Base-by-base conservation (phyloP, 2,113 vertebrate genomes). In the Antigone vipio region DNA sequence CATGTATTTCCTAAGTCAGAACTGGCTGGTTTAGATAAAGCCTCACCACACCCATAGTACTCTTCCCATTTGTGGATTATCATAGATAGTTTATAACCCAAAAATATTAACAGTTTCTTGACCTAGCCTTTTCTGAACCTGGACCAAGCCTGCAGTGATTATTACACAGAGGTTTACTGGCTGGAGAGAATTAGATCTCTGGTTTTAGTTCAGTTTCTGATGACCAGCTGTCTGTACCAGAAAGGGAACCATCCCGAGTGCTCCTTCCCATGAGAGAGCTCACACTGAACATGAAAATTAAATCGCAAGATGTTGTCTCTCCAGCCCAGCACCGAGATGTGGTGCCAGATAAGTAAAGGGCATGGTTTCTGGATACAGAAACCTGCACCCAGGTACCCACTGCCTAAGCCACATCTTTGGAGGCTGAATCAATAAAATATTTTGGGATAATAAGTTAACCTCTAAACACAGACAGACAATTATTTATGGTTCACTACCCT, bases 401-500 rank as follows among this genome's bases (percentile, higher is more conserved):
- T 50, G 45, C 38, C n/a, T 6, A 22, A 88, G 30, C 5, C 3
- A 69, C 30, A 67, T 34, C 77, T 86, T 76, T 67, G 44, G 73
- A 87, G 35, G 5, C 7, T 67, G 56, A 45, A 56, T 68, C 69
- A 63, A 45, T 69, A 74, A 85, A 81, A 45, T 58, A 49, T 8
- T 35, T 63, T 67, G 26, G 22, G n/a, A 23, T 75, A 85, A 67
- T 68, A 53, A 95, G 83, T 71, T 63, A 66, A 44, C 23, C 49
- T 93, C 88, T 71, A 56, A 87, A 62, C 34, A 84, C 8, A 26
- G 27, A 11, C 2, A 69, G 29, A 83, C 66, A 73, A n/a, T 27
- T 83, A 85, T 91, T 95, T 76, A 27, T 62, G 71, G 89, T 95
- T 94, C 79, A 68, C 45, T 83, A 45, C 44, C n/a, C 44, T 76